Base-by-base conservation (phyloP, 1,140 invertebrate genomes). In the Bemisia tabaci region DNA sequence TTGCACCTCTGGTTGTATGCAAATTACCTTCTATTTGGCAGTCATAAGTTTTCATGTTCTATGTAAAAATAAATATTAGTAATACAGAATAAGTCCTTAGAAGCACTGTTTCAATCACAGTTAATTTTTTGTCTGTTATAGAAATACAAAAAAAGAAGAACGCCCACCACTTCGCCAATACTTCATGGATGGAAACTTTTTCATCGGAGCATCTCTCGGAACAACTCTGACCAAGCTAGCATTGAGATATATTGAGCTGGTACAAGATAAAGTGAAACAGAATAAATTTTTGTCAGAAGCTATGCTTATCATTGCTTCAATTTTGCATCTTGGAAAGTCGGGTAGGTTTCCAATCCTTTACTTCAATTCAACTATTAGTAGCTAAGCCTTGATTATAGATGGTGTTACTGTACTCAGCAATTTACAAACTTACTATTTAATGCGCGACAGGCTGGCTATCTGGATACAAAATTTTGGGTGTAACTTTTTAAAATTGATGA, bases 161-260 rank as follows among this genome's bases (percentile, higher is more conserved):
- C 82, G 90, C 67, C 94, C 94, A 21, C 84, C 90, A 58, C 75
- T 97, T 63, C 82, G 94, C 12, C 87, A 92, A 69, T 94, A 95
- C 72, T 83, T 99, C 71, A 86, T 95, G 79, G 88, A 94, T 70
- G 95, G 95, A 1, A 95, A 99, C 73, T 97, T 96, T 79, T 99
- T 98, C 76, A 90, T 98, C 69, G 95, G 91, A 12, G 92, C 94
- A 23, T 87, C 94, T 21, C 78, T 98, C 12, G 91, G 92, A 12
- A 92, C 94, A 0, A 92, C 91, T 21, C 81, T 99, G 26, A 86
- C 92, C 11, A 99, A 99, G 80, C 79, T 99, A 68, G 89, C 92
- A 0, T 78, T 93, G 0, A 81, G 88, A 72, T 97, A 84, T 76
- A 84, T 83, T 68, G 75, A 74, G 60, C 71, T 82, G 1, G 77